Evolutionary conservation across 2,888 invertebrate species (phyloP).

Genomic region (Acanthosepion esculentum): DNA sequence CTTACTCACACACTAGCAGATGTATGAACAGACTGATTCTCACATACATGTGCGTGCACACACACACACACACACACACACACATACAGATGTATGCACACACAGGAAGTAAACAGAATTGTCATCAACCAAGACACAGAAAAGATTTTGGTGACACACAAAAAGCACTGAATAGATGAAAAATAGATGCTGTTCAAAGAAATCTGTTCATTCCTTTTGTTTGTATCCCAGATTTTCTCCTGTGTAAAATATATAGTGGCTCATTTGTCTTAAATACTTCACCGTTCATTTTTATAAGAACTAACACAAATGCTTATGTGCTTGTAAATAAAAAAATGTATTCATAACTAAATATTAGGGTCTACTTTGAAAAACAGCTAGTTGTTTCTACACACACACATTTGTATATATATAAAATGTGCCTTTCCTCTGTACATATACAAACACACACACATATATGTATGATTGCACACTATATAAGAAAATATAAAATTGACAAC

Average conservation of each 20-base stretch:
- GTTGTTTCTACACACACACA: not conserved
- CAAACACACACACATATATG: not conserved
- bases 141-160: not conserved
- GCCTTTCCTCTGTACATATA: not conserved
- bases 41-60: not conserved
- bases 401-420: not conserved
- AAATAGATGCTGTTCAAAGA: not conserved
- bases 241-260: not conserved
- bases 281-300: not conserved
- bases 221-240: not conserved
- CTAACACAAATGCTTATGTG: not conserved
- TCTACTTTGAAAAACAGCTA: not conserved
- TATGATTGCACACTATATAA: not conserved
- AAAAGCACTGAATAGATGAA: not conserved
- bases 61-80: not conserved
- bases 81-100: not conserved
- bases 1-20: not conserved
- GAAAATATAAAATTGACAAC: not conserved
- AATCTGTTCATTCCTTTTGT: not conserved
- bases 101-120: constrained; percentile 3
- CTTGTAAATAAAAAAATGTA: not conserved
- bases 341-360: not conserved
- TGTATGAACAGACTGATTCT: not conserved
- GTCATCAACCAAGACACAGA: not conserved
- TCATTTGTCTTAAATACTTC: not conserved